Evolutionary conservation across 1,140 invertebrate species (phyloP).

Genomic region (Schlechtendalia chinensis): DNA sequence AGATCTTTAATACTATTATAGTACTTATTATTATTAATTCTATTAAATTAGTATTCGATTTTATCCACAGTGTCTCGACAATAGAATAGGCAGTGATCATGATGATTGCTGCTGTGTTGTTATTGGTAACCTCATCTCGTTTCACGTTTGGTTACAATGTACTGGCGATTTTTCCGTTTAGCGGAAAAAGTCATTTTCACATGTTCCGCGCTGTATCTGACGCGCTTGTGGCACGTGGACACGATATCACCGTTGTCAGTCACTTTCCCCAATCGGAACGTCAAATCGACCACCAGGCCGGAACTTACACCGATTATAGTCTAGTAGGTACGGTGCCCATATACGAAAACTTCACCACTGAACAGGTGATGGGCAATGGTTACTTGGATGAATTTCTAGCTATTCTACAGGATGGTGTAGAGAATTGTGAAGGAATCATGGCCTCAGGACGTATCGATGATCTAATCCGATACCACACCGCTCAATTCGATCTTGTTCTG

Average conservation of each 20-base stretch:
- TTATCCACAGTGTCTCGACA: no score
- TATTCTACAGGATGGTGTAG: conserved; percentile 29
- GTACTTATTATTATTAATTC: no score
- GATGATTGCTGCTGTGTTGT: neutral
- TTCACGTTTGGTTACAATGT: conserved; percentile 52
- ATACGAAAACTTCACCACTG: conserved; percentile 11
- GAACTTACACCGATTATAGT: conserved; percentile 27
- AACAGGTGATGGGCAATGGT: neutral
- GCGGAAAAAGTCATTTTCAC: conserved; percentile 55
- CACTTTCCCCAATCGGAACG: conserved; percentile 1
- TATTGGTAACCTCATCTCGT: neutral
- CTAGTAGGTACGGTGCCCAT: neutral
- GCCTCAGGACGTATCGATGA: conserved; percentile 11
- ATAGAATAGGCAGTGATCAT: neutral
- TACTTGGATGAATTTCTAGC: neutral
- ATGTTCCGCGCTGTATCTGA: conserved; percentile 55
- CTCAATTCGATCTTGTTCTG: conserved; percentile 9
- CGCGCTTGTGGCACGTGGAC: conserved; percentile 54
- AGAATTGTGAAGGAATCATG: conserved; percentile 23
- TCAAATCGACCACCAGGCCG: no score
- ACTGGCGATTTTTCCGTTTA: conserved; percentile 54
- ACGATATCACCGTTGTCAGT: conserved; percentile 54
- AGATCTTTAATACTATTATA: no score
- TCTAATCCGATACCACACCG: neutral
- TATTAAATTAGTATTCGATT: no score